Evolutionary conservation across 2,797 vertebrate species (phyloP).

Genomic region (Rhinophrynus dorsalis): DNA sequence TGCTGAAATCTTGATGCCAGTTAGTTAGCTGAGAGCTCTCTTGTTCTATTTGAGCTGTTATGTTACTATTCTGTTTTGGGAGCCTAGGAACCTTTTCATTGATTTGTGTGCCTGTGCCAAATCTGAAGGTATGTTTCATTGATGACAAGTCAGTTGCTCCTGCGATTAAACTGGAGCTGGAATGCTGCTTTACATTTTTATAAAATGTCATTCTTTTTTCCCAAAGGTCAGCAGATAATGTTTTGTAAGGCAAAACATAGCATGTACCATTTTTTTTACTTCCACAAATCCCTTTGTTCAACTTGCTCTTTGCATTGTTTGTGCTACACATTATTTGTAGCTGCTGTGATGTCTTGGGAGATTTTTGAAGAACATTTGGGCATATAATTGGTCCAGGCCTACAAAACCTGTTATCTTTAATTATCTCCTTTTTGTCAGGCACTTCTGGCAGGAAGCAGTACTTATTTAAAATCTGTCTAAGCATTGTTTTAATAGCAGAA

Average conservation of each 20-base stretch:
- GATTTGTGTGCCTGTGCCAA: neutral
- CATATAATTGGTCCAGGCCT: neutral
- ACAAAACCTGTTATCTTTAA: neutral
- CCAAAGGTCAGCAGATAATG: conserved; percentile 40
- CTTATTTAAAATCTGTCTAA: conserved; percentile 20
- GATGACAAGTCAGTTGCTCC: neutral
- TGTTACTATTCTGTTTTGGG: neutral
- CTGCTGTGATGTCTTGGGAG: neutral
- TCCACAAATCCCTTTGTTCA: neutral
- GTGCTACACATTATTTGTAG: neutral
- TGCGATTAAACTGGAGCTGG: neutral
- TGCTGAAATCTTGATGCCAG: conserved; percentile 28
- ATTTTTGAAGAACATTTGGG: neutral
- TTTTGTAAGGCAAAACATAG: conserved; percentile 28
- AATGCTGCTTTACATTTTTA: neutral
- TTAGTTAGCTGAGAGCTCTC: neutral
- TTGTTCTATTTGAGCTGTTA: neutral
- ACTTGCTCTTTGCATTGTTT: neutral
- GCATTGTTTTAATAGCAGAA: neutral
- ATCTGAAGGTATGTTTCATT: neutral
- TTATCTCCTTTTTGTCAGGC: neutral
- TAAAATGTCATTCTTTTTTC: conserved; percentile 38
- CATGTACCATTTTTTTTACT: neutral
- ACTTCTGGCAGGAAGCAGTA: neutral
- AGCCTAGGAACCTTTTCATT: neutral